These are phyloP conservation scores for Mesocentrotus franciscanus DNA, from an alignment of 53 echinoderm and acorn worm species.

Conservation along the genomic window DNA sequence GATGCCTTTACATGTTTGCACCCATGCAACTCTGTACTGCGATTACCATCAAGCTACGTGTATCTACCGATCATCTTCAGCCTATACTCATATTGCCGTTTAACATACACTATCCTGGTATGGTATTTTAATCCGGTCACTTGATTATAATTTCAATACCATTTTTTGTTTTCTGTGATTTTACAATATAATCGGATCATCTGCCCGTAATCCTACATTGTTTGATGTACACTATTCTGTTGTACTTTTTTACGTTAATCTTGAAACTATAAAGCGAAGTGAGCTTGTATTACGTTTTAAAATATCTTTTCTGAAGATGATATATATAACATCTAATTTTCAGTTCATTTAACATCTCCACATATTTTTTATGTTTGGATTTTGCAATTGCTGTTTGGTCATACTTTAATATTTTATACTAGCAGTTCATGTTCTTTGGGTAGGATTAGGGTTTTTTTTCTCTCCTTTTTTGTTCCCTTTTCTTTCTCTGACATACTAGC, in stretches of 20 bases:
- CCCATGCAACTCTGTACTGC: neutral
- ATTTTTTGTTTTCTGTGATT: conserved; percentile 23
- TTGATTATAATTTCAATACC: neutral
- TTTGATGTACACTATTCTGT: neutral
- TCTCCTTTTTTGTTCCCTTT: conserved; percentile 14
- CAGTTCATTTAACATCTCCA: conserved; percentile 8
- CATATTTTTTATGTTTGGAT: neutral
- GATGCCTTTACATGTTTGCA: conserved; percentile 32
- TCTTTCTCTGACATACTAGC: conserved; percentile 36
- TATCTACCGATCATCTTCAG: conserved; percentile 34
- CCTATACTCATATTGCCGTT: conserved; percentile 27
- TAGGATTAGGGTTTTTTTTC: neutral
- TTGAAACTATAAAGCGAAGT: neutral
- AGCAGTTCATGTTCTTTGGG: neutral
- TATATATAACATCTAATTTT: conserved; percentile 1
- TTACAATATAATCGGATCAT: neutral
- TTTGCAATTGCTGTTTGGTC: neutral
- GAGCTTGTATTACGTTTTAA: neutral
- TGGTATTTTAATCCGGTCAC: conserved; percentile 6
- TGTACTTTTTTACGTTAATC: neutral
- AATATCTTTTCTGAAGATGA: neutral
- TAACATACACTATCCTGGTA: conserved; percentile 18
- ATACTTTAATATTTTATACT: neutral
- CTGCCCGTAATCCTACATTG: neutral
- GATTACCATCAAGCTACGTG: conserved; percentile 40